Conservation (phyloP, 2,888 invertebrate species). For the Acrobasis consociella region DNA sequence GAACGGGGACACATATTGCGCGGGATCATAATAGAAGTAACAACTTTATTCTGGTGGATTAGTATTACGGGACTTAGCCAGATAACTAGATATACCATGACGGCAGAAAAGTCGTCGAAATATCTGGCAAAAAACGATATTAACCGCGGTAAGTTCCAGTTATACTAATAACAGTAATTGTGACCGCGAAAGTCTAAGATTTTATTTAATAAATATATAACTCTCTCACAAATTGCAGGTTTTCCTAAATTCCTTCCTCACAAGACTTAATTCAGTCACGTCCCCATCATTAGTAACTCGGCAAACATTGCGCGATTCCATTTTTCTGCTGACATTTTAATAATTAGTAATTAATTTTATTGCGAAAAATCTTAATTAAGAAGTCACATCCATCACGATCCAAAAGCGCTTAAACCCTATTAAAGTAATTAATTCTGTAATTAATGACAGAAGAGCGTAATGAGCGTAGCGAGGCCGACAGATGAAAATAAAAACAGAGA, state of each 20-base stretch:
- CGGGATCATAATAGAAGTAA: too few relatives aligned
- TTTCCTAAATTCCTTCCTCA: background rate
- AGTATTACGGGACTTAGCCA: too few relatives aligned
- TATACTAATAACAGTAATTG: too few relatives aligned
- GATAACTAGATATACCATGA: too few relatives aligned
- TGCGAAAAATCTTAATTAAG: conserved; percentile 17
- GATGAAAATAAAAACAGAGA: background rate
- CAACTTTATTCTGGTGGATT: too few relatives aligned
- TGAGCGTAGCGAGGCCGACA: conserved; percentile 3
- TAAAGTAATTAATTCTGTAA: conserved; percentile 19
- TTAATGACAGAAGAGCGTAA: conserved; percentile 17
- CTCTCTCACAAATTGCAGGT: too few relatives aligned
- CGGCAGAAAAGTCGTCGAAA: too few relatives aligned
- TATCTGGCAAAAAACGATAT: too few relatives aligned
- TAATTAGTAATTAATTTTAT: conserved; percentile 18
- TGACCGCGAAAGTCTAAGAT: too few relatives aligned
- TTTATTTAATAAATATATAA: too few relatives aligned
- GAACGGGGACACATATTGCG: too few relatives aligned
- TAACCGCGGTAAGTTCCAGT: too few relatives aligned
- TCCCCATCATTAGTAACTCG: background rate
- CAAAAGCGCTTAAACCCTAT: conserved; percentile 17
- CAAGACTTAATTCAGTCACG: conserved; percentile 15
- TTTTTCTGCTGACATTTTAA: conserved; percentile 14
- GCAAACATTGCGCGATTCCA: conserved; percentile 2
- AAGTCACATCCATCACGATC: conserved; percentile 20